These are phyloP conservation scores for Chaetogeoica ovagalla DNA, from an alignment of 2,888 invertebrate genomes.

Conservation along the genomic window DNA sequence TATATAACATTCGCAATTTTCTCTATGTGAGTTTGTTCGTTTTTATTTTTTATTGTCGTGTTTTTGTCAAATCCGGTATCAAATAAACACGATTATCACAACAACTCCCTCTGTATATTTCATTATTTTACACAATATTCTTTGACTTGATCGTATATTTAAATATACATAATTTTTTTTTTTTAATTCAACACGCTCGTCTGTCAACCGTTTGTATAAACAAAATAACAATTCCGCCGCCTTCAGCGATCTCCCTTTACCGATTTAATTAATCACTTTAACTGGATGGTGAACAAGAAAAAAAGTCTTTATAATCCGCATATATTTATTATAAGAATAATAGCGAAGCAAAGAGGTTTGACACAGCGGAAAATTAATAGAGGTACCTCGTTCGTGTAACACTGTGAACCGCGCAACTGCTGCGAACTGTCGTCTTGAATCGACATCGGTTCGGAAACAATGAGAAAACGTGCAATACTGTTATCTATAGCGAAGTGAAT, in stretches of 20 bases:
- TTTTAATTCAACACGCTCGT: too few species aligned
- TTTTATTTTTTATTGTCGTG: too few species aligned
- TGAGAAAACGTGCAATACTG: neutral
- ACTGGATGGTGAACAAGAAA: constrained; percentile 13
- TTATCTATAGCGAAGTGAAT: too few species aligned
- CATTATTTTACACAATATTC: too few species aligned
- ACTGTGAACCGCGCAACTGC: neutral
- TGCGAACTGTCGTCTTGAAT: neutral
- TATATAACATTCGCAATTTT: too few species aligned
- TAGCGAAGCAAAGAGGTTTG: constrained; percentile 29
- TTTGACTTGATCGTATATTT: too few species aligned
- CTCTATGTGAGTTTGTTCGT: too few species aligned
- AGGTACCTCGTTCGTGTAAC: constrained; percentile 3
- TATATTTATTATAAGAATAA: constrained; percentile 8
- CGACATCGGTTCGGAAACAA: constrained; percentile 16
- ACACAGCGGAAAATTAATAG: constrained; percentile 36
- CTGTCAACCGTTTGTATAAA: neutral
- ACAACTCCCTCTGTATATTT: too few species aligned
- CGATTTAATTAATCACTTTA: constrained; percentile 40
- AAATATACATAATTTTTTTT: too few species aligned
- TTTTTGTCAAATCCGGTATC: too few species aligned
- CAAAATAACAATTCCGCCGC: neutral
- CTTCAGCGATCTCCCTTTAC: constrained; percentile 8
- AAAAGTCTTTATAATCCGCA: constrained; percentile 6
- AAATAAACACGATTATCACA: too few species aligned